Evolutionary conservation across 2,888 invertebrate genomes (phyloP).

Genomic region (Drosophila anceps): DNA sequence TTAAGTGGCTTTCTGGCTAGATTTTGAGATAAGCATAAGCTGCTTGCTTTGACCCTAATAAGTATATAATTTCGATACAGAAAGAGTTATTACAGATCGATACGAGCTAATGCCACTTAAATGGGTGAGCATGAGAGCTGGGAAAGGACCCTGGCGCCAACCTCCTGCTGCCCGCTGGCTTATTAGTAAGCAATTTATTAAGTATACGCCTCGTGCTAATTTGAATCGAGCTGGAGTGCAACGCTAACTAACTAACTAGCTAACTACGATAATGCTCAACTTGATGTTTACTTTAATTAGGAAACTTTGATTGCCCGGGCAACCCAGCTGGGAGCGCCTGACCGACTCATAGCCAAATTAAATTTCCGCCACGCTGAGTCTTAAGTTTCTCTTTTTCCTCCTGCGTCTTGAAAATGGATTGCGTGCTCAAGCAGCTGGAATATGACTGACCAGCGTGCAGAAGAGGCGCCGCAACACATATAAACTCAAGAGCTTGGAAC

Average conservation of each 20-base stretch:
- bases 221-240: constrained; percentile 44
- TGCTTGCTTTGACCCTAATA: constrained; percentile 1
- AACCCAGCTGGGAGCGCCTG: constrained; percentile 43
- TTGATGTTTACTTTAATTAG: constrained; percentile 59
- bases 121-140: neutral
- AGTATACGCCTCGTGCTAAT: constrained; percentile 45
- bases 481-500: constrained; percentile 28
- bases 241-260: constrained; percentile 4
- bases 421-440: constrained; percentile 60
- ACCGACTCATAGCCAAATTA: constrained; percentile 47
- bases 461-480: constrained; percentile 1
- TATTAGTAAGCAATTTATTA: constrained; percentile 45
- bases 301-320: constrained; percentile 66
- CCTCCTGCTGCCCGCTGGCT: constrained; percentile 1
- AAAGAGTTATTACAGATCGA: constrained; percentile 1
- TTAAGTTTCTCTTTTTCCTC: constrained; percentile 11
- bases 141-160: neutral
- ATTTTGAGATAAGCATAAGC: neutral
- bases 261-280: constrained; percentile 20
- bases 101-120: constrained; percentile 3
- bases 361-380: constrained; percentile 51
- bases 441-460: constrained; percentile 35
- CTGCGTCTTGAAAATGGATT: constrained; percentile 20
- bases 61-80: constrained; percentile 13
- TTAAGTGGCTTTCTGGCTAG: constrained; percentile 8